Conservation (phyloP, 1,140 invertebrate species). For the Drosophila elegans region DNA sequence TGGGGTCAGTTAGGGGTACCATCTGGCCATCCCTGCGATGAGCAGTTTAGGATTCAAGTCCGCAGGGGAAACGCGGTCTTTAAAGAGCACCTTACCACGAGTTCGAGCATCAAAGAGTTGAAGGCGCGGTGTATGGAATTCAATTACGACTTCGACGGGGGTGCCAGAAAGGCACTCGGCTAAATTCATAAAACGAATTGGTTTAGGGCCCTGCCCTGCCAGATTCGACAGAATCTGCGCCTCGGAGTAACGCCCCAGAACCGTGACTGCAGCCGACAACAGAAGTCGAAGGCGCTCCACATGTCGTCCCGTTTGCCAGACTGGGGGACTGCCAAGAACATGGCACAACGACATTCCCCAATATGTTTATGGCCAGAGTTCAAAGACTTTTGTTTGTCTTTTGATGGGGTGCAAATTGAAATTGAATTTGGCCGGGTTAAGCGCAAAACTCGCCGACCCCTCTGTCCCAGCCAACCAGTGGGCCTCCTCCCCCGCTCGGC, state of each 20-base stretch:
- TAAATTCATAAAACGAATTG: conserved; percentile 53
- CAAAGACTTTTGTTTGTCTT: conserved; percentile 81
- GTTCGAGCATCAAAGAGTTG: conserved; percentile 20
- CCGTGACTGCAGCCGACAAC: conserved; percentile 63
- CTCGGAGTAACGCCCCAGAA: conserved; percentile 48
- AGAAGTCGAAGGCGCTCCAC: conserved; percentile 49
- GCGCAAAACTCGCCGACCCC: conserved; percentile 6
- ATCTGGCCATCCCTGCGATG: conserved; percentile 6
- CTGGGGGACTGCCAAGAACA: conserved; percentile 54
- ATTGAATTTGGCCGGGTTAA: conserved; percentile 61
- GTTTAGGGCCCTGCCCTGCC: conserved; percentile 24
- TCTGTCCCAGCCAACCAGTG: neutral
- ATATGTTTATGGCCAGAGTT: conserved; percentile 80
- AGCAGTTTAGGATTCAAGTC: conserved; percentile 11
- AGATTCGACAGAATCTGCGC: conserved; percentile 31
- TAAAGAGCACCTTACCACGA: conserved; percentile 5
- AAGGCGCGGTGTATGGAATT: conserved; percentile 56
- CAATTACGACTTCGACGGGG: conserved; percentile 62
- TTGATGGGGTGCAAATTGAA: conserved; percentile 82
- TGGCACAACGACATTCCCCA: conserved; percentile 17
- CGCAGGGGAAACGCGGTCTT: neutral
- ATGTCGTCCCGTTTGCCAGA: conserved; percentile 56
- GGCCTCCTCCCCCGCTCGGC: neutral
- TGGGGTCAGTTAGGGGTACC: conserved; percentile 1
- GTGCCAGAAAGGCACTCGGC: conserved; percentile 43